Base-by-base conservation (phyloP, 2,113 vertebrate species). In the Chamaetylas fuelleborni region DNA sequence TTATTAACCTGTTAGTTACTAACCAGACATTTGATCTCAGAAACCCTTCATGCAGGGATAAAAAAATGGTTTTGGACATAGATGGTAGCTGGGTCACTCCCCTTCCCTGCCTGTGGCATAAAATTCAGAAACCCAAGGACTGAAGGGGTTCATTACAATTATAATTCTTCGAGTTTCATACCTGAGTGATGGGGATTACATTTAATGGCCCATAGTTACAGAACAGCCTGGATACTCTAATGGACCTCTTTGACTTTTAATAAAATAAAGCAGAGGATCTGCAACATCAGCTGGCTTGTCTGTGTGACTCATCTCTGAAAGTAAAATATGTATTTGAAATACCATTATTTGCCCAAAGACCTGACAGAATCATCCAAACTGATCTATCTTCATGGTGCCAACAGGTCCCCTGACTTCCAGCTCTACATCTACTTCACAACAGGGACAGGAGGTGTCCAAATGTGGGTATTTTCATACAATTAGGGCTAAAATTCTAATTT, bases 381-480 rank as follows among this genome's bases (percentile, higher is more conserved):
- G 8, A 29, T 10, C 0, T 1, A 36, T 24, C 53, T 34, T 56
- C 54, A 16, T 1, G 9, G 65, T 8, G 34, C 45, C 11, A 90
- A 57, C 45, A 66, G 14, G 14, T 19, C 6, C 24, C 22, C n/a
- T 31, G 33, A 60, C 25, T 79, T 57, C 60, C 56, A 81, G 13
- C 19, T 81, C 18, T 28, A 0, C 2, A 47, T 25, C 12, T 81
- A 23, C 17, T 57, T 69, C 58, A 57, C 53, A 67, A 17, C 11
- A 62, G 14, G 7, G 6, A 57, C 0, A 29, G 40, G 45, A 0
- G 0, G 18, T 28, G 17, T 13, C 56, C 64, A 57, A 66, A 78
- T 4, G 3, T 0, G 5, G 20, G 8, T 12, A 31, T 56, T 86
- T 34, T 26, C 31, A 71, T 12, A 43, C 12, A 69, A 76, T 47